These are phyloP conservation scores for Sebastes matsubarae DNA, from an alignment of 2,797 vertebrate genomes.

Conservation along the genomic window DNA sequence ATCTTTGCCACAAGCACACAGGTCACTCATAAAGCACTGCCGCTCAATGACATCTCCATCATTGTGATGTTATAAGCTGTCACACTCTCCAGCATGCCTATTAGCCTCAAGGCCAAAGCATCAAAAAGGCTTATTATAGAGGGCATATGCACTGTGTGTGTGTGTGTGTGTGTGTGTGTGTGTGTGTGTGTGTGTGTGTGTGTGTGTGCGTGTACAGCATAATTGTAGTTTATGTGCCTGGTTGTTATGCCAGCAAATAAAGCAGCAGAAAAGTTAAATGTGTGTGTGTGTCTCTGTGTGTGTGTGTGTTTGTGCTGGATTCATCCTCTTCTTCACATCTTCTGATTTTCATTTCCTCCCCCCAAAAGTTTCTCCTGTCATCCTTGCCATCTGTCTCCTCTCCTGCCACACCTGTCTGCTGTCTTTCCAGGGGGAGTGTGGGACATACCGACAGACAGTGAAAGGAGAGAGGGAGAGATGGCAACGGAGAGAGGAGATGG, in stretches of 20 bases:
- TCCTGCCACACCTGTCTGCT: constrained; percentile 74
- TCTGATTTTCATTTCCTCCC: constrained; percentile 53
- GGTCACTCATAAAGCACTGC: constrained; percentile 69
- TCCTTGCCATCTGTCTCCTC: constrained; percentile 77
- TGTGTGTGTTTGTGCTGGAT: constrained; percentile 9
- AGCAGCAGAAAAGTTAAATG: constrained; percentile 31
- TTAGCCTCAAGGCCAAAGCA: constrained; percentile 71
- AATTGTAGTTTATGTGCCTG: constrained; percentile 38
- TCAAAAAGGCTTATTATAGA: constrained; percentile 62
- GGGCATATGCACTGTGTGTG: constrained; percentile 39
- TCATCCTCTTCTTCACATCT: constrained; percentile 30
- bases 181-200: background rate
- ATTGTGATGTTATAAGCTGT: constrained; percentile 77
- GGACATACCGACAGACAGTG: constrained; percentile 28
- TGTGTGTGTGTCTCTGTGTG: background rate
- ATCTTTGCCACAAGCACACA: constrained; percentile 48
- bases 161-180: background rate
- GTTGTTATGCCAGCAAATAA: constrained; percentile 33
- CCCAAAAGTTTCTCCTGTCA: constrained; percentile 67
- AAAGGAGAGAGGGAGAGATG: constrained; percentile 1
- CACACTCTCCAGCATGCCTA: constrained; percentile 62
- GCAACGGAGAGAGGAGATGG: constrained; percentile 26
- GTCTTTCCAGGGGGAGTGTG: constrained; percentile 37
- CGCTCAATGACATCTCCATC: constrained; percentile 78
- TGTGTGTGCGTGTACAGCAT: background rate